Evolutionary conservation across 2,797 vertebrate species (phyloP).

Genomic region (Lemur catta): DNA sequence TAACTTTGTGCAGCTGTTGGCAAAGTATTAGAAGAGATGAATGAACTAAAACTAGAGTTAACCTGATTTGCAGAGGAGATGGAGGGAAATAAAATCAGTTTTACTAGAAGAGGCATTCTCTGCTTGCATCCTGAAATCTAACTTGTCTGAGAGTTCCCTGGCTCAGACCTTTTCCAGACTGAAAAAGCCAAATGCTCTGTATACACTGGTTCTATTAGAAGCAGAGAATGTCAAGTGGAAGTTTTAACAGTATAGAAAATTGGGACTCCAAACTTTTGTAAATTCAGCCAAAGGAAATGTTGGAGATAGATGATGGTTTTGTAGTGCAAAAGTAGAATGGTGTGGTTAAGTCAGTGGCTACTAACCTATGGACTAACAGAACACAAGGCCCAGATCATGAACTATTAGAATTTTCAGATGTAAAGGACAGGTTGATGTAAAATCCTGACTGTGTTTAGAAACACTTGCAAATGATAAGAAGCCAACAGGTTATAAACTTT

Average conservation of each 20-base stretch:
- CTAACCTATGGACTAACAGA: neutral
- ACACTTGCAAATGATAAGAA: neutral
- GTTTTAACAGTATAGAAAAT: neutral
- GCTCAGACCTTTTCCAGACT: neutral
- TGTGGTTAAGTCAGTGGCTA: neutral
- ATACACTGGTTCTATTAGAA: neutral
- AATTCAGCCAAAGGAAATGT: neutral
- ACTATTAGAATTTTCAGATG: neutral
- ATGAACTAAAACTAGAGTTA: constrained; percentile 24
- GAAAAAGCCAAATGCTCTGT: neutral
- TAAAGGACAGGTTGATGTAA: neutral
- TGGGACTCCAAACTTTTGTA: neutral
- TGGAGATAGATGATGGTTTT: neutral
- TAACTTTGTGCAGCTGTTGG: neutral
- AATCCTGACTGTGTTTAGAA: neutral
- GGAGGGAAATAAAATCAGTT: neutral
- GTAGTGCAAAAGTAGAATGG: neutral
- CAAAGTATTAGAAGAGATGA: neutral
- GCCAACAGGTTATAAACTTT: neutral
- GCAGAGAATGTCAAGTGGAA: neutral
- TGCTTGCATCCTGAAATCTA: neutral
- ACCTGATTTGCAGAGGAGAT: neutral
- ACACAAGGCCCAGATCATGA: neutral
- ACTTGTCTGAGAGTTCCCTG: neutral
- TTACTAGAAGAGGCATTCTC: neutral